Evolutionary conservation across 1,140 invertebrate genomes (phyloP), one percentile per base, ranked within the genome.

Genomic region (Bombus cullumanus): DNA sequence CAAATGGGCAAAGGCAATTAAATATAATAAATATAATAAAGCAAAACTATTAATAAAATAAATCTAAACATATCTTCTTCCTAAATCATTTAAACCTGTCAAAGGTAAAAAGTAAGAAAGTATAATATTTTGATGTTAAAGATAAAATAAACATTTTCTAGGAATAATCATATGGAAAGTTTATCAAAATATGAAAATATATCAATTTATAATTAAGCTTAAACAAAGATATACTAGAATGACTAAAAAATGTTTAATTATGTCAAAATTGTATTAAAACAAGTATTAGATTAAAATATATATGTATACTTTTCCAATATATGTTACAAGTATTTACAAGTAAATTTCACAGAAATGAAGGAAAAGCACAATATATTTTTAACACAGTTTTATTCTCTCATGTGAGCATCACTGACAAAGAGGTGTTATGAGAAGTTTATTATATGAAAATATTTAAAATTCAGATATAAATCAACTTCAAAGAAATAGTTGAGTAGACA

Each of bases 391-490:
- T 75, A 75, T 75, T 75, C 13, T 74, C 31, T 75, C 47, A 57
- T 1, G 31, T 25, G 28, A 74, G 41, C 10, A 75, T 75, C 10
- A 37, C n/a, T 72, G 31, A 53, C 22, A 53, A 25, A 13, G 47
- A 43, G 9, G 12, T 57, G 3, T 12, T 28, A 73, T 18, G 41
- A 47, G 4, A 72, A 72, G 6, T 43, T 72, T 43, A 28, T 75
- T 75, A 28, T 75, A 75, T 37, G 47, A 37, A 75, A 75, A 57
- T 75, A 57, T 57, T 25, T 8, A 43, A 74, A 74, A 57, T 75
- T 75, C 34, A 57, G 37, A 34, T 25, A 47, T 47, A 53, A 75
- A 75, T 75, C 31, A 75, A 75, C 15, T 34, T 75, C 25, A 57
- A 57, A 57, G 1, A 57, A 34, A 25, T 72, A 43, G 22, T 12